Conservation (phyloP, 2,113 vertebrate species). For the Centropristis striata region DNA sequence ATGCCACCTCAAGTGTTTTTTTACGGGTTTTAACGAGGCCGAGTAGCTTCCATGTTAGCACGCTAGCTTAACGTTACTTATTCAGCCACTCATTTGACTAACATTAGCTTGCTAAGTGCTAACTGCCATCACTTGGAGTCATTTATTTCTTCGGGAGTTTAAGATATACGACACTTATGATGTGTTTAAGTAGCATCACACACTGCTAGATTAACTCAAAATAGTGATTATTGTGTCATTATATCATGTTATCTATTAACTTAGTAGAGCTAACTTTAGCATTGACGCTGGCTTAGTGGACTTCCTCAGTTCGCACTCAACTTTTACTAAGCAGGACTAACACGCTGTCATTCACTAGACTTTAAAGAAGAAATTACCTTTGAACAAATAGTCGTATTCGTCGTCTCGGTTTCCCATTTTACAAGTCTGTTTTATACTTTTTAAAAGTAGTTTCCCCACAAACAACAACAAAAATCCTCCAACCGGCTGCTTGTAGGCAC, state of each 20-base stretch:
- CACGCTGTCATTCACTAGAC: not conserved
- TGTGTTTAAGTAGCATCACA: not conserved
- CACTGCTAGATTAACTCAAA: not conserved
- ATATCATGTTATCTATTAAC: not conserved
- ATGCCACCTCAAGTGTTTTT: not conserved
- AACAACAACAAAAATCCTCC: conserved; percentile 29
- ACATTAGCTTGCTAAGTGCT: conserved; percentile 15
- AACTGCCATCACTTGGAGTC: not conserved
- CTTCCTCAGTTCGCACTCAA: conserved; percentile 62
- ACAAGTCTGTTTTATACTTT: conserved; percentile 38
- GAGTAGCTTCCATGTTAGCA: conserved; percentile 40
- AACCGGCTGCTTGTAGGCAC: conserved; percentile 44
- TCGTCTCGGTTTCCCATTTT: conserved; percentile 86
- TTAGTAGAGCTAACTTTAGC: conserved; percentile 74
- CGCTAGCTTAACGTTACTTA: conserved; percentile 31
- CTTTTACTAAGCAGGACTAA: not conserved
- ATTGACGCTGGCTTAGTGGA: conserved; percentile 45
- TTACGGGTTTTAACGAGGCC: not conserved
- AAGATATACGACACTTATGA: no score
- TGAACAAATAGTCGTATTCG: conserved; percentile 88
- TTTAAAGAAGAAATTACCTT: conserved; percentile 72
- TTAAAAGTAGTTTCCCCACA: conserved; percentile 43
- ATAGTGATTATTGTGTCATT: not conserved
- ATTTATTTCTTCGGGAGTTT: not conserved
- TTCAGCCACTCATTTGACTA: conserved; percentile 17